These are phyloP conservation scores for Poeciliopsis turrubarensis DNA, from an alignment of 2,113 vertebrate genomes.

Conservation along the genomic window DNA sequence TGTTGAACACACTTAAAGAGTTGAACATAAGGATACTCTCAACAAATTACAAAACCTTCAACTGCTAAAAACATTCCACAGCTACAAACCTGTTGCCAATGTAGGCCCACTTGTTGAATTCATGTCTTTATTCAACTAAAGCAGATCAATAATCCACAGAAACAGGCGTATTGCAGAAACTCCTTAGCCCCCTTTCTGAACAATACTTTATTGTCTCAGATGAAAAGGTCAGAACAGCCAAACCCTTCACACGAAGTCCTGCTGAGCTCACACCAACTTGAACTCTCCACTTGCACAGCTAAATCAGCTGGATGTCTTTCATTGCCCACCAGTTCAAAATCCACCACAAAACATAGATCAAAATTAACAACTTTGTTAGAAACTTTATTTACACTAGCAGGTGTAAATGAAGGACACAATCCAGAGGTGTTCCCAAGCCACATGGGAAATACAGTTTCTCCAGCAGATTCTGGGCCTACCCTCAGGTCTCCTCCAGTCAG, in stretches of 20 bases:
- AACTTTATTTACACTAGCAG: conserved; percentile 12
- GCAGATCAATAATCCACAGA: not conserved
- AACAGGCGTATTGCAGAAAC: conserved; percentile 9
- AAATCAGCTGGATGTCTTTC: conserved; percentile 18
- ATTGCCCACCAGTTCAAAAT: conserved; percentile 31
- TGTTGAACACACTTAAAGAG: too few relatives aligned
- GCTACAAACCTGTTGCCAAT: not conserved
- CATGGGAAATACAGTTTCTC: not conserved
- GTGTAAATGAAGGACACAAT: not conserved
- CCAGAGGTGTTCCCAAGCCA: not conserved
- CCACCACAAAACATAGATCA: conserved; percentile 13
- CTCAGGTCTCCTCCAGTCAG: not conserved
- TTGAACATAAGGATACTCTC: too few relatives aligned
- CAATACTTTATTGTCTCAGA: conserved; percentile 28
- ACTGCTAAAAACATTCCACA: not conserved
- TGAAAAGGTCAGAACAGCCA: conserved; percentile 40
- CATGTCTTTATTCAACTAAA: not conserved
- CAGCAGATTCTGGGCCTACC: not conserved
- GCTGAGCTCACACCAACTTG: conserved; percentile 17
- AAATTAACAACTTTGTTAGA: conserved; percentile 28
- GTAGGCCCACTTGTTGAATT: not conserved
- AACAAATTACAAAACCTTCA: too few relatives aligned
- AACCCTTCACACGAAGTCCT: conserved; percentile 22
- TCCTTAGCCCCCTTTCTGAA: conserved; percentile 28
- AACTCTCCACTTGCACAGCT: conserved; percentile 18